A percentile compares a stretch with the other conserved stretches of the same genome.
Evolutionary conservation across 2,113 vertebrate species (phyloP).

Genomic region (Uropsilus gracilis): DNA sequence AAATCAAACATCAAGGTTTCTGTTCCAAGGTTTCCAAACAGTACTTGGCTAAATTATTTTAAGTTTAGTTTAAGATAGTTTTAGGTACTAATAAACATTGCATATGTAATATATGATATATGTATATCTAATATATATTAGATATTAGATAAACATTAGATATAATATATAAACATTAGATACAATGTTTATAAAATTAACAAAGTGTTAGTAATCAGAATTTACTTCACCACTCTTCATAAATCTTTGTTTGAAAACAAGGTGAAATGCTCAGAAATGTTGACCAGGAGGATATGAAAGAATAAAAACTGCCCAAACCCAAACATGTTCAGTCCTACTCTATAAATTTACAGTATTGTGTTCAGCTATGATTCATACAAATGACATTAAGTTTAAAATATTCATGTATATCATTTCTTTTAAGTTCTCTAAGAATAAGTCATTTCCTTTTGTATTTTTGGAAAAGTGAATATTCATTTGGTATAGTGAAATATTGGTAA

Average conservation of each 20-base stretch:
- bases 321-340: constrained; percentile 37
- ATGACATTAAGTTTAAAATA: constrained; percentile 80
- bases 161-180: no score
- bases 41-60: constrained; percentile 36
- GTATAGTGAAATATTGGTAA: no score
- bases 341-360: constrained; percentile 74
- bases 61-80: constrained; percentile 34
- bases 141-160: neutral
- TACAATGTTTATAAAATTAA: constrained; percentile 44
- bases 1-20: constrained; percentile 19
- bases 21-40: neutral
- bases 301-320: constrained; percentile 32
- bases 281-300: constrained; percentile 30
- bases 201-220: constrained; percentile 41
- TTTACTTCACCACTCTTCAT: constrained; percentile 30
- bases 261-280: constrained; percentile 26
- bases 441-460: constrained; percentile 77
- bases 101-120: constrained; percentile 1
- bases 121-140: neutral
- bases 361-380: constrained; percentile 76
- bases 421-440: constrained; percentile 73
- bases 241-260: constrained; percentile 62
- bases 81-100: constrained; percentile 15
- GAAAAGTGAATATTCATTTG: constrained; percentile 81
- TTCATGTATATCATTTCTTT: constrained; percentile 73